Evolutionary conservation across 2,888 invertebrate genomes (phyloP), one percentile per base, ranked within the genome.

Genomic region (Macaria notata): DNA sequence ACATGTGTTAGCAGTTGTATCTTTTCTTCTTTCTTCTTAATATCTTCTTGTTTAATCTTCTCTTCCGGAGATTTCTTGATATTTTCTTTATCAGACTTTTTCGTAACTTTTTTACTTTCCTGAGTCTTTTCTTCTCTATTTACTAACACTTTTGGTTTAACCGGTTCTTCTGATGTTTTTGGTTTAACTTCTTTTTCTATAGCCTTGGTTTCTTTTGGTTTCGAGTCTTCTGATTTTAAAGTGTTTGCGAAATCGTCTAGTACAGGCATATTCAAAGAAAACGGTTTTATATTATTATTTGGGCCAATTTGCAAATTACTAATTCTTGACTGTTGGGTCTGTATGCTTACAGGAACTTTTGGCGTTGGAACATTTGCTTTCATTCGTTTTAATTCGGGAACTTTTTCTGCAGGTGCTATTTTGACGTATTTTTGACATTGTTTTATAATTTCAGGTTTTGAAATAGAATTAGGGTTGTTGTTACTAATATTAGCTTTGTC

Each of bases 1-100:
- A 91, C 90, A 49, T 91, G 91, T 0, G 90, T 91, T 1, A 90
- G 36, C 5, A 67, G 79, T 76, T 64, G 66, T 76, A 50, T 66
- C 74, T 47, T 36, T 1, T 52, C 49, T 31, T 49, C 7, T 2
- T 36, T 50, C 46, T 29, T 42, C 51, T 51, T 44, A 53, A 62
- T 58, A 58, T 47, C 54, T 56, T 54, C 62, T 51, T 38, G 4
- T 9, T 9, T 33, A 4, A 0, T 47, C 41, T 54, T 55, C n/a
- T 64, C 57, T 48, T 54, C 55, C 0, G 44, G 4, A 47, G 31
- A 4, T 0, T 41, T 42, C 29, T 47, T 29, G 5, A 44, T 56
- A 29, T 38, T 49, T 8, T 48, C 60, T 43, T 46, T n/a, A 41
- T 53, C 54, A 49, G 42, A n/a, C 39, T 52, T 48, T 62, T 54